phyloP scores from a whole-genome alignment of 1,140 invertebrate genomes.

The Drosophila simulans region DNA sequence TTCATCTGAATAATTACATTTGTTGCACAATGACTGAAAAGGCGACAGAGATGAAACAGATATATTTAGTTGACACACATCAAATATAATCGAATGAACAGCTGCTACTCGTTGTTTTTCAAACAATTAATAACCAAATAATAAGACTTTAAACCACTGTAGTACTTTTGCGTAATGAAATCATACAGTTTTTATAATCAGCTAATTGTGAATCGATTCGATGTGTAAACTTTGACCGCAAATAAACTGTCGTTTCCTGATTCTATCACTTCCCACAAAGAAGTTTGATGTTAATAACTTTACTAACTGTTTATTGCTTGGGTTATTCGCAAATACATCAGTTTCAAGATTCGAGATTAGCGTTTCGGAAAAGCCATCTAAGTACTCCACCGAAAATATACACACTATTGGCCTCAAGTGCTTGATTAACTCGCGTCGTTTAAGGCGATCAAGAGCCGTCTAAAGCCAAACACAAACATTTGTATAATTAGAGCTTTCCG shows the following conservation, averaged over 20 bases:
- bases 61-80: neutral
- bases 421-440: constrained; percentile 29
- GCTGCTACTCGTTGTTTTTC: neutral
- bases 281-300: constrained; percentile 13
- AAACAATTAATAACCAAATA: neutral
- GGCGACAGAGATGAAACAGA: neutral
- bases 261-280: neutral
- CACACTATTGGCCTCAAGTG: constrained; percentile 9
- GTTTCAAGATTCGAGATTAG: neutral
- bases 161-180: neutral
- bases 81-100: neutral
- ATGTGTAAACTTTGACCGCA: constrained; percentile 17
- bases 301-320: neutral
- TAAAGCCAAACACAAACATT: constrained; percentile 48
- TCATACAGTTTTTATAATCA: neutral
- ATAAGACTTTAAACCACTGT: neutral
- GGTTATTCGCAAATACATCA: neutral
- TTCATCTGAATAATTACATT: too few species aligned
- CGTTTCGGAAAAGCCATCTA: neutral
- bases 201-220: neutral
- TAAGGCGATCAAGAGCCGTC: constrained; percentile 20
- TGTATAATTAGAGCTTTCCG: constrained; percentile 48
- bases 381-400: neutral
- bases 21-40: neutral
- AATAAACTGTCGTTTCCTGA: constrained; percentile 18